Base-by-base conservation (phyloP, 2,888 invertebrate species). In the Papilio gigon region DNA sequence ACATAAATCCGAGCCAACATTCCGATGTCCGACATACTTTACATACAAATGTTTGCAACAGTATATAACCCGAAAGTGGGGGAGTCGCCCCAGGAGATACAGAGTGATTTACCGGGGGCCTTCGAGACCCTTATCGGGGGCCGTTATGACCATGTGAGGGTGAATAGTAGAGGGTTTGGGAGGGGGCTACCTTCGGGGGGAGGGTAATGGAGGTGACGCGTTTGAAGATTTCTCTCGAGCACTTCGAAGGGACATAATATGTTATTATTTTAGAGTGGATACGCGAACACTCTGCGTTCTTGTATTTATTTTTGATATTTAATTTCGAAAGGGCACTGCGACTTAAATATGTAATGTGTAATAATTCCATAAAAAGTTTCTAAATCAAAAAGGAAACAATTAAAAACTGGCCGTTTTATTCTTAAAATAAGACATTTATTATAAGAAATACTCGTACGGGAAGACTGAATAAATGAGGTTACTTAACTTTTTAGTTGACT, bases 101-200 rank as follows among this genome's bases (percentile, higher is more conserved):
- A 80, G 88, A 89, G 89, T 90, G 91, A 90, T 89, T 91, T 89
- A 90, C 85, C 75, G 88, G 86, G 90, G 89, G 89, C 86, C 90
- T 86, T 80, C 76, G 84, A 84, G 89, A 88, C 90, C 92, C 92
- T 92, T 92, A 91, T 91, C 91, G 85, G 82, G 85, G 80, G 87
- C 88, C 90, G 91, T 91, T 91, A 91, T 92, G 92, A 92, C 92
- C 92, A 92, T 92, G 91, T 92, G 91, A 92, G 91, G 90, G 90
- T 84, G 88, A 83, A 88, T 87, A 86, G 87, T 87, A 82, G 80
- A 82, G 76, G 76, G 81, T 78, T 77, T 76, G 71, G 75, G 76
- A 80, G 68, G 62, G 50, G 70, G 71, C 71, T 75, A 76, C 75
- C 73, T 74, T 70, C 47, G 4, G 47, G 22, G 73, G 76, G 76